Percentiles rank a stretch among this genome's conserved stretches.
These are phyloP conservation scores for Cacajao melanocephalus DNA, from an alignment of 2,797 vertebrate genomes.

Conservation along the genomic window DNA sequence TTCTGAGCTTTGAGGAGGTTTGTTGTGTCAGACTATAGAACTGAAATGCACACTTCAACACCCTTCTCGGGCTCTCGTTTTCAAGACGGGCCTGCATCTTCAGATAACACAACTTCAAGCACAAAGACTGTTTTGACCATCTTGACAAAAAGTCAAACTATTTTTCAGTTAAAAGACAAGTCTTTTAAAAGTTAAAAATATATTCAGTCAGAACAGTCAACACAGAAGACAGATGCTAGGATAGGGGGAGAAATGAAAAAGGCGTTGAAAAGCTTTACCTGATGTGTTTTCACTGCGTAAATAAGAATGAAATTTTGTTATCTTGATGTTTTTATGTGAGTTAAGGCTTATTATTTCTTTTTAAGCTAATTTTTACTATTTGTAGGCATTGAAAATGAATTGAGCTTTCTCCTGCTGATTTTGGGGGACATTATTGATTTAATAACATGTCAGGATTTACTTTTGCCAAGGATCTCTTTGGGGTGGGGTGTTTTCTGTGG, in stretches of 20 bases:
- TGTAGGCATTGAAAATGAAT: not conserved
- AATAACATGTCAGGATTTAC: not conserved
- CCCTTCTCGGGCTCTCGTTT: rapidly evolving
- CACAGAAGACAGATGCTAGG: not conserved
- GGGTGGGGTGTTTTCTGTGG: no score
- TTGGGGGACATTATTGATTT: not conserved
- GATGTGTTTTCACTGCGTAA: rapidly evolving
- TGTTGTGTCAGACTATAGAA: rapidly evolving
- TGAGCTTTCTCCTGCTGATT: not conserved
- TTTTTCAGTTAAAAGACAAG: slow-evolving; percentile 54
- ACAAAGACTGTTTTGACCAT: not conserved
- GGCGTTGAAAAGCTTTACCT: rapidly evolving
- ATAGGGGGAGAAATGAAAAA: not conserved
- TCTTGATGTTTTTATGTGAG: not conserved
- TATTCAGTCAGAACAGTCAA: not conserved
- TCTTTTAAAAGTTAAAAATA: slow-evolving; percentile 55
- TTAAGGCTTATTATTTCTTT: no score
- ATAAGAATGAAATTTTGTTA: rapidly evolving
- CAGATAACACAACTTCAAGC: not conserved
- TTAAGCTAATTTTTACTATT: not conserved
- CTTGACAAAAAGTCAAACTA: slow-evolving; percentile 65
- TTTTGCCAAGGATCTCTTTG: not conserved
- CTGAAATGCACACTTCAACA: rapidly evolving
- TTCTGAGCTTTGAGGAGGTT: rapidly evolving
- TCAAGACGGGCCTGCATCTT: not conserved